Base-by-base conservation (phyloP, 2,797 vertebrate species). In the Florisuga fusca region DNA sequence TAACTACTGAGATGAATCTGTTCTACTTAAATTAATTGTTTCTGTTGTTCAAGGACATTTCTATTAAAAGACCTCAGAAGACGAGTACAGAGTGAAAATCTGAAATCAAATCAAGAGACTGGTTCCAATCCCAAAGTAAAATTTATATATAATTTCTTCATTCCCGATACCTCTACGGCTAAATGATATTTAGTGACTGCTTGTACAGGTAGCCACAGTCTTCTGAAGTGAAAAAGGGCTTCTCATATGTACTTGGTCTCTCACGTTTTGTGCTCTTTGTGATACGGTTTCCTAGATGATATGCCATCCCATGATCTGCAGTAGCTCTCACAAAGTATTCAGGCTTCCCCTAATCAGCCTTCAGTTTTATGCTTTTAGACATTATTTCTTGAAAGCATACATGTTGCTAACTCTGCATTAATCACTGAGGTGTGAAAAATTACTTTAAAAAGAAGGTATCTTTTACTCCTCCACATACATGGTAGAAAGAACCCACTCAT, bases 101-200 rank as follows among this genome's bases (percentile, higher is more conserved):
- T 74, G 68, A 92, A 96, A 92, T 92, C 38, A 79, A 71, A 89
- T 84, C 53, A 84, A 67, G 51, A 36, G 15, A 14, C 13, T 55
- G 23, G 34, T 89, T 89, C 48, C 82, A 85, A 67, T 87, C 33
- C 12, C 34, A 51, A 55, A 57, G 34, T 75, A 51, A 91, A 88
- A 69, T 66, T 20, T 58, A 3, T 22, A 25, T 43, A n/a, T 20
- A 15, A 38, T 78, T 75, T 89, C 85, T 72, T 83, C 2, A 0
- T 73, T 67, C 27, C 43, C 38, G 45, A 15, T 21, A 61, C 66
- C 21, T 75, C 50, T 68, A 54, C 22, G 84, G 46, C 26, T 78
- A 23, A 86, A 72, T 67, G 21, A 8, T 11, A 36, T 76, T 20
- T 26, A 34, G 18, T 57, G 51, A 26, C 18, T 45, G 31, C 23